Evolutionary conservation across 2,797 vertebrate genomes (phyloP).

Genomic region (Catamblyrhynchus diadema): DNA sequence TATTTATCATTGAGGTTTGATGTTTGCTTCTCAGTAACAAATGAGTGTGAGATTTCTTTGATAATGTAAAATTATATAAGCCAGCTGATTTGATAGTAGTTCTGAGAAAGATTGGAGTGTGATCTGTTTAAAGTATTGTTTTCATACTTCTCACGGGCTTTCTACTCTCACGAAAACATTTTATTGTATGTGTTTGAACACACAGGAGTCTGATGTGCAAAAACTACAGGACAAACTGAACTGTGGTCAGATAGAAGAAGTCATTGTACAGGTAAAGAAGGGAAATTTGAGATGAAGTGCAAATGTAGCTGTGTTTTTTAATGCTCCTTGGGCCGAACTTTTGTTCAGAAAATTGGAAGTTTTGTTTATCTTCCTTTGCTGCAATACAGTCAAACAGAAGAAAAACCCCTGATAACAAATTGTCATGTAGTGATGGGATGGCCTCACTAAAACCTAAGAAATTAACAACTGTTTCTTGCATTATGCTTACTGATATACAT

Average conservation of each 20-base stretch:
- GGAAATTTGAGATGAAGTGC: background rate
- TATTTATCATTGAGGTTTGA: background rate
- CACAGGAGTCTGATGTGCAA: constrained; percentile 84
- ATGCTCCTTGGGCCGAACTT: background rate
- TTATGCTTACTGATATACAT: background rate
- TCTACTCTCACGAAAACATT: background rate
- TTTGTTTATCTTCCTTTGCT: background rate
- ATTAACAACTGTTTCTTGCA: background rate
- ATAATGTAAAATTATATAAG: background rate
- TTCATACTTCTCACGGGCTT: background rate
- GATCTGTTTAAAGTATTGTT: background rate
- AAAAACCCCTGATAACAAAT: background rate
- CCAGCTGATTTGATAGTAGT: background rate
- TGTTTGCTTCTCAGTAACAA: background rate
- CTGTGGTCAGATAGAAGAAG: constrained; percentile 90
- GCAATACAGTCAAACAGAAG: background rate
- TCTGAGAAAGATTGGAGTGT: background rate
- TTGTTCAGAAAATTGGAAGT: background rate
- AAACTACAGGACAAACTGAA: constrained; percentile 88
- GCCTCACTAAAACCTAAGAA: background rate
- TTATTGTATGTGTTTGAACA: constrained; percentile 10
- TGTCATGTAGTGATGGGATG: background rate
- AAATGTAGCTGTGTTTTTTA: background rate
- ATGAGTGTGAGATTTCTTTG: background rate
- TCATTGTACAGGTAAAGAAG: constrained; percentile 86